Evolutionary conservation across 2,888 invertebrate species (phyloP).

Genomic region (Cosmopolites sordidus): DNA sequence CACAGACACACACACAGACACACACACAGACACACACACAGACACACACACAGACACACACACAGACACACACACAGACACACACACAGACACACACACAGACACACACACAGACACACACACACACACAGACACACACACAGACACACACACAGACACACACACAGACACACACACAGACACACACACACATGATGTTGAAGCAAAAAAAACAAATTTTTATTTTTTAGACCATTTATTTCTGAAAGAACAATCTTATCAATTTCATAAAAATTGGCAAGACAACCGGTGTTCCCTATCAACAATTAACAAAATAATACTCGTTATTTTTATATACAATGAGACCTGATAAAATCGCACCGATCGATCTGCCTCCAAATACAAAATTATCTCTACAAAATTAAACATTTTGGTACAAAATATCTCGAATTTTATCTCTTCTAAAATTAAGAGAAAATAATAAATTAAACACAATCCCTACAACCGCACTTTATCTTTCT

Average conservation of each 20-base stretch:
- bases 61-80: too few species aligned
- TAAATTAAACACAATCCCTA: constrained; percentile 12
- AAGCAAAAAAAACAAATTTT: background rate
- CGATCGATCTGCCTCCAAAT: background rate
- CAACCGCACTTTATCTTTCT: constrained; percentile 41
- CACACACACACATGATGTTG: too few species aligned
- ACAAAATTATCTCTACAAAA: constrained; percentile 25
- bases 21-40: too few species aligned
- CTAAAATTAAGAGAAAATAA: constrained; percentile 23
- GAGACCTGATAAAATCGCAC: background rate
- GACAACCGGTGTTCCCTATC: constrained; percentile 2
- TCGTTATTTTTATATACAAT: constrained; percentile 14
- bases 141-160: too few species aligned
- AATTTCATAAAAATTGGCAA: constrained; percentile 4
- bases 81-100: too few species aligned
- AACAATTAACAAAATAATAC: constrained; percentile 20
- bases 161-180: too few species aligned
- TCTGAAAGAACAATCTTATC: constrained; percentile 4
- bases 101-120: too few species aligned
- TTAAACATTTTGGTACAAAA: constrained; percentile 39
- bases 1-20: too few species aligned
- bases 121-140: too few species aligned
- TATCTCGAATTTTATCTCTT: constrained; percentile 32
- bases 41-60: too few species aligned
- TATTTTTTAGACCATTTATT: constrained; percentile 7